Conservation (phyloP, 2,113 vertebrate genomes). For the Rhizomys pruinosus region DNA sequence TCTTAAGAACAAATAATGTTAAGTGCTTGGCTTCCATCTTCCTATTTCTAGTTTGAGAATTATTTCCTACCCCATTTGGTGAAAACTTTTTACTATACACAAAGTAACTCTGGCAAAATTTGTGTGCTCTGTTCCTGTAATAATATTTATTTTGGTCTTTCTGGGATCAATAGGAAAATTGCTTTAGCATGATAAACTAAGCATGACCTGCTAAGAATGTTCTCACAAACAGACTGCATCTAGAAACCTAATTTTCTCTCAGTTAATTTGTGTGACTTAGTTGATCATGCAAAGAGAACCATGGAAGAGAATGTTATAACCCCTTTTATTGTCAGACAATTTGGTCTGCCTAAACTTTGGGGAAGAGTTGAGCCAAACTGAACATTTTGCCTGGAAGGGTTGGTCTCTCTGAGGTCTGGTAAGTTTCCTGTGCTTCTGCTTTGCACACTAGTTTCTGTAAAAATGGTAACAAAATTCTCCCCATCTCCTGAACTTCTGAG, state of each 20-base stretch:
- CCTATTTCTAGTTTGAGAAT: neutral
- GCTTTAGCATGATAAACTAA: neutral
- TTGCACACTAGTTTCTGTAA: neutral
- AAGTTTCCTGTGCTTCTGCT: neutral
- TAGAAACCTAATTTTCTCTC: neutral
- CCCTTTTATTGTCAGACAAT: neutral
- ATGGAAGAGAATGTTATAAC: neutral
- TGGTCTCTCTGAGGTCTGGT: neutral
- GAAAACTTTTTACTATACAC: neutral
- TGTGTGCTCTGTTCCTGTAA: neutral
- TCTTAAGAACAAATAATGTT: neutral
- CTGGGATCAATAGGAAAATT: neutral
- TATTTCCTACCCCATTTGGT: slow-evolving; percentile 3
- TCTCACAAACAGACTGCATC: neutral
- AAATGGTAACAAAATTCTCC: neutral
- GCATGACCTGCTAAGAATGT: neutral
- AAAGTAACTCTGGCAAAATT: neutral
- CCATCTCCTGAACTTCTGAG: neutral
- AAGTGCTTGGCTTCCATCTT: neutral
- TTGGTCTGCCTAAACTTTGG: neutral
- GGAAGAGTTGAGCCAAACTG: neutral
- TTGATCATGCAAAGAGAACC: neutral
- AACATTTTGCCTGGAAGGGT: neutral
- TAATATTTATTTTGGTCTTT: too few relatives aligned
- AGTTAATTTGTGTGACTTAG: neutral